phyloP scores from a whole-genome alignment of 2,797 vertebrate species.

The Hoplostethus atlanticus region DNA sequence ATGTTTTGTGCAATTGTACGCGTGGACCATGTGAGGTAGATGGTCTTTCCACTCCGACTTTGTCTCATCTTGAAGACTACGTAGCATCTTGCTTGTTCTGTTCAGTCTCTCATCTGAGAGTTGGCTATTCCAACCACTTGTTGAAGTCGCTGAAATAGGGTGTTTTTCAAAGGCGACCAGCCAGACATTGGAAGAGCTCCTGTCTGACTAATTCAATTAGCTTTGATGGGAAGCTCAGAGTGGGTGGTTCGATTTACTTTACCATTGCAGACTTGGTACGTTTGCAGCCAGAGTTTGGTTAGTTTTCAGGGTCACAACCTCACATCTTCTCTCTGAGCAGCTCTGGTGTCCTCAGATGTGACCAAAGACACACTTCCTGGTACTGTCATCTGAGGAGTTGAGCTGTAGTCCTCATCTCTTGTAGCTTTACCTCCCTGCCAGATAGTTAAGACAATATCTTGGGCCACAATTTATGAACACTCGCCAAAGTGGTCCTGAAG shows the following conservation, averaged over 20 bases:
- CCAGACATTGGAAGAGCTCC: too few species aligned
- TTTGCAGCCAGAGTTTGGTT: too few species aligned
- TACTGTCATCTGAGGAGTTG: not conserved
- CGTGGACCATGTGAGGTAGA: conserved; percentile 1
- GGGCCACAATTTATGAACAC: too few species aligned
- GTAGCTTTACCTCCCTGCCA: too few species aligned
- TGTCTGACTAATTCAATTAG: too few species aligned
- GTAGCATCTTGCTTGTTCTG: not conserved
- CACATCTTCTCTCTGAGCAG: not conserved
- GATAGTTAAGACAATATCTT: too few species aligned
- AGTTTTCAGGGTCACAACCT: not conserved
- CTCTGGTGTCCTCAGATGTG: not conserved
- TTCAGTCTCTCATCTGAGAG: conserved; percentile 7
- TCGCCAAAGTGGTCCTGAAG: too few species aligned
- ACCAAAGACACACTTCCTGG: not conserved
- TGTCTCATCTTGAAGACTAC: not conserved
- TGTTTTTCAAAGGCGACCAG: too few species aligned
- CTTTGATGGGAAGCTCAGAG: too few species aligned
- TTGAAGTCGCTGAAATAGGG: not conserved
- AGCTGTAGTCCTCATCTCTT: too few species aligned
- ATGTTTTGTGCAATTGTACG: conserved; percentile 20
- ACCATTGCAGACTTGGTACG: too few species aligned
- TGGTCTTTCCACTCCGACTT: conserved; percentile 19
- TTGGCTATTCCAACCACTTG: not conserved
- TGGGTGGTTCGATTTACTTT: too few species aligned